A percentile compares a stretch with the other conserved stretches of the same genome.
Conservation (phyloP, 2,797 vertebrate species). For the Microctenopoma lineatum region DNA sequence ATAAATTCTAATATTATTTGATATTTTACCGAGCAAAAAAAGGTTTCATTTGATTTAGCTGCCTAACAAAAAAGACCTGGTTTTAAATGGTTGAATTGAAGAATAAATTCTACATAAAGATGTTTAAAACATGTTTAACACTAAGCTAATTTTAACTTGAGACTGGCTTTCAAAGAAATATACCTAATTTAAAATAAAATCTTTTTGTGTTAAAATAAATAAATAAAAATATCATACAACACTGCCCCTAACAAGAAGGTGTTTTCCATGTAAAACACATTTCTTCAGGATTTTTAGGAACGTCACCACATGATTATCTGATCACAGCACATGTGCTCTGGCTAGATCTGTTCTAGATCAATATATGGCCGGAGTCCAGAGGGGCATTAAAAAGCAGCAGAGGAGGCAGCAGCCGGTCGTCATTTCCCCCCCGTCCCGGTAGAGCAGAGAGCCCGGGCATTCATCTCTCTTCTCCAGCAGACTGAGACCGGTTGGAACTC, state of each 20-base stretch:
- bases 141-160: neutral
- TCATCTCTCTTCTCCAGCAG: slow-evolving; percentile 49
- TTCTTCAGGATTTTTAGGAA: slow-evolving; percentile 9
- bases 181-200: too few relatives aligned
- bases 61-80: neutral
- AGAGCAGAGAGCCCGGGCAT: slow-evolving; percentile 19
- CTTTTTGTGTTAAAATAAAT: too few relatives aligned
- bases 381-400: slow-evolving; percentile 13
- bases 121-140: neutral
- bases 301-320: slow-evolving; percentile 22
- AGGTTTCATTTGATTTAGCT: neutral
- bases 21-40: neutral
- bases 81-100: slow-evolving; percentile 5
- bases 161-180: neutral
- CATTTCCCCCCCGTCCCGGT: slow-evolving; percentile 39
- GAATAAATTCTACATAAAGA: too few relatives aligned
- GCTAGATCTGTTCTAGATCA: slow-evolving; percentile 54
- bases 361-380: slow-evolving; percentile 54
- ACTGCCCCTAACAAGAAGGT: neutral
- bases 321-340: slow-evolving; percentile 47
- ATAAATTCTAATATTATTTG: too few relatives aligned
- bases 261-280: neutral
- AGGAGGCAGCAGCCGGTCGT: slow-evolving; percentile 41
- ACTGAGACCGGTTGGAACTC: slow-evolving; percentile 48
- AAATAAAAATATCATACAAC: neutral